Evolutionary conservation across 2,888 invertebrate species (phyloP).

Genomic region (Spodoptera littoralis): DNA sequence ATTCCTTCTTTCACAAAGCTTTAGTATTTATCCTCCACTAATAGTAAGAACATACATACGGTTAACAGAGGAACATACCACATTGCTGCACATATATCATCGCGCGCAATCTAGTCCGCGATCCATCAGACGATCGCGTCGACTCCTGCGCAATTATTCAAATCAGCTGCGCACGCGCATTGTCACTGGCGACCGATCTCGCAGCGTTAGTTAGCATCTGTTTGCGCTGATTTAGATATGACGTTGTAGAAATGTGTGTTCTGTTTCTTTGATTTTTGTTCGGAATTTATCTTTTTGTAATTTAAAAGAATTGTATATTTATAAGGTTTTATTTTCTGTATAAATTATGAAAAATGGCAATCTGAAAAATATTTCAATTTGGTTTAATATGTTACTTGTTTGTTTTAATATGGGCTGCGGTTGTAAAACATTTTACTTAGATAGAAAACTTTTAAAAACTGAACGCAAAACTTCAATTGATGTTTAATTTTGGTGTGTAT

Average conservation of each 20-base stretch:
- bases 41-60: background rate
- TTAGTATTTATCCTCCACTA: background rate
- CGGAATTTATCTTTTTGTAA: too few species aligned
- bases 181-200: slow-evolving; percentile 63
- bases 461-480: too few species aligned
- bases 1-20: background rate
- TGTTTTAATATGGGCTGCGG: too few species aligned
- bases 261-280: background rate
- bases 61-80: slow-evolving; percentile 8
- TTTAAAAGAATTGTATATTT: background rate
- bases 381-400: too few species aligned
- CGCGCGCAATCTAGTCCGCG: slow-evolving; percentile 37
- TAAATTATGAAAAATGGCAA: too few species aligned
- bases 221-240: slow-evolving; percentile 27
- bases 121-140: slow-evolving; percentile 59
- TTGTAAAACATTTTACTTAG: too few species aligned
- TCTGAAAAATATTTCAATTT: too few species aligned
- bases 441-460: too few species aligned
- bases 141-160: slow-evolving; percentile 74
- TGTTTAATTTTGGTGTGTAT: background rate
- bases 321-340: too few species aligned
- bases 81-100: slow-evolving; percentile 36
- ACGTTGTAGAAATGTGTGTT: slow-evolving; percentile 1
- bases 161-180: slow-evolving; percentile 69
- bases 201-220: slow-evolving; percentile 40